Evolutionary conservation across 2,888 invertebrate species (phyloP).

Genomic region (Melanophora roralis): DNA sequence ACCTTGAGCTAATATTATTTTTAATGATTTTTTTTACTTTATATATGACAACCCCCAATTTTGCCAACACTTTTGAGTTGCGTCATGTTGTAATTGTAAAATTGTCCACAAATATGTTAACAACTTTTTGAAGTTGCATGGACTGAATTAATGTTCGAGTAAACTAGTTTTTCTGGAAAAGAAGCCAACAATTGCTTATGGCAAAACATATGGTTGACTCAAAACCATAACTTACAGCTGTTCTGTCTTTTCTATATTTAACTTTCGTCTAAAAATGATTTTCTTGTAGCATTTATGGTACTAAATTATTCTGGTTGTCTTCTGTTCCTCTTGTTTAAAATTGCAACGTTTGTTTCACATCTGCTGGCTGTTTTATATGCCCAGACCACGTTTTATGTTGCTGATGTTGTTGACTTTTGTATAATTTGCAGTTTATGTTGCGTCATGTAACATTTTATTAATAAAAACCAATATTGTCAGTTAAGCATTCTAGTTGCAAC

Average conservation of each 20-base stretch:
- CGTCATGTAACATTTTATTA: constrained; percentile 4
- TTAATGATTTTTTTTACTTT: neutral
- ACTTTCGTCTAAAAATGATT: no score
- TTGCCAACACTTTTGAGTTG: neutral
- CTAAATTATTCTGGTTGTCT: constrained; percentile 36
- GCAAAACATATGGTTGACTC: neutral
- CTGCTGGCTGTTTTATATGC: constrained; percentile 27
- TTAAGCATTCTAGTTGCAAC: no score
- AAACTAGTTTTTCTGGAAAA: neutral
- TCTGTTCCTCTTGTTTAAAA: no score
- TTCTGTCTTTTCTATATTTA: neutral
- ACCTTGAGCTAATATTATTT: constrained; percentile 7
- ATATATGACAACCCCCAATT: neutral
- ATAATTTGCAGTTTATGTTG: constrained; percentile 48
- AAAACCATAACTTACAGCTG: constrained; percentile 14
- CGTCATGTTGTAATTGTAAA: constrained; percentile 1
- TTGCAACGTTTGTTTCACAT: neutral
- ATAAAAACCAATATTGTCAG: neutral
- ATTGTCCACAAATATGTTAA: no score
- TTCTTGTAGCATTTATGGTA: constrained; percentile 4
- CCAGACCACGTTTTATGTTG: constrained; percentile 38
- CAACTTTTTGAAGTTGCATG: no score
- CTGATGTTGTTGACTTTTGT: constrained; percentile 26
- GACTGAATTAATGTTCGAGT: no score
- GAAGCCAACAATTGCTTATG: neutral